Percentiles rank a stretch among this genome's conserved stretches.
phyloP scores from a whole-genome alignment of 2,113 vertebrate species.

The Brienomyrus longianalis region DNA sequence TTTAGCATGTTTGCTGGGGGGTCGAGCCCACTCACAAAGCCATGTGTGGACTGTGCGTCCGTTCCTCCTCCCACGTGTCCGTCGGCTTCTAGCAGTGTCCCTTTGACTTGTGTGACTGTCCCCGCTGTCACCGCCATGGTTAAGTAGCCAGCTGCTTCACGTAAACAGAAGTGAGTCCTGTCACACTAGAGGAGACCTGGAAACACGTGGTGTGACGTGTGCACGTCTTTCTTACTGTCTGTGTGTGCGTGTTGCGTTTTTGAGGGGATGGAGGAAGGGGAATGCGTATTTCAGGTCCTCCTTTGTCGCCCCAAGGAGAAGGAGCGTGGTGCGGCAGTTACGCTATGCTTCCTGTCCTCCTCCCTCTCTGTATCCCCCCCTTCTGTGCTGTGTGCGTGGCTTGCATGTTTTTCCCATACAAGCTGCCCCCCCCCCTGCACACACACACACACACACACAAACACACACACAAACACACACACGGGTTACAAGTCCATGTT shows the following conservation, averaged over 20 bases:
- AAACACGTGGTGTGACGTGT: background rate
- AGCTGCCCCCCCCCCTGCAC: background rate
- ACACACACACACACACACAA: too few relatives aligned
- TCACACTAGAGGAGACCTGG: background rate
- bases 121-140: background rate
- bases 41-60: background rate
- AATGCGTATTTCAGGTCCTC: background rate
- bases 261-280: background rate
- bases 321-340: background rate
- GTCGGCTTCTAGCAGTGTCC: conserved; percentile 6
- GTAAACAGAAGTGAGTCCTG: background rate
- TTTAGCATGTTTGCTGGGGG: background rate
- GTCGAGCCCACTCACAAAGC: background rate
- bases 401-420: background rate
- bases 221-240: background rate
- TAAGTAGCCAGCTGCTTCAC: background rate
- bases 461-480: background rate
- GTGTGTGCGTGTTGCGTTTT: background rate
- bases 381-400: background rate
- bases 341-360: background rate
- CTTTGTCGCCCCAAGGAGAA: background rate
- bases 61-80: background rate
- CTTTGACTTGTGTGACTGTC: conserved; percentile 52
- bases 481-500: background rate
- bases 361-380: background rate